A percentile compares a stretch with the other conserved stretches of the same genome.
phyloP scores from a whole-genome alignment of 1,140 invertebrate genomes.

The Formica selysi region DNA sequence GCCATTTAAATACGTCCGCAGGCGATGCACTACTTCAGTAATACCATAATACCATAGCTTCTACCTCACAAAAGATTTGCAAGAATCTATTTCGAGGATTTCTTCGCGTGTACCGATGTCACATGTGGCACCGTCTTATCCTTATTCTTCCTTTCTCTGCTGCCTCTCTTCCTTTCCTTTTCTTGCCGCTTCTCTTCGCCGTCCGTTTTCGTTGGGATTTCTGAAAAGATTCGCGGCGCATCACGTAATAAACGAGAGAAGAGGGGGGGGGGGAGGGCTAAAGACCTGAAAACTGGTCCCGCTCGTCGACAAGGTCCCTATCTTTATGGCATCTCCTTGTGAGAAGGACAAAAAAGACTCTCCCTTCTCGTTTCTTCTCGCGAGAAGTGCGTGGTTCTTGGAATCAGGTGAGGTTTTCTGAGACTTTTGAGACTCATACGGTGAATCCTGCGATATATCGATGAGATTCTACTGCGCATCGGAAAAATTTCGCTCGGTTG shows the following conservation, averaged over 20 bases:
- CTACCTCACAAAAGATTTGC: conserved; percentile 49
- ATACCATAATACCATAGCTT: neutral
- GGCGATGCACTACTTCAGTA: no score
- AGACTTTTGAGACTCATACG: conserved; percentile 79
- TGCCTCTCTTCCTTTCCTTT: neutral
- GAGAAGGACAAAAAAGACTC: conserved; percentile 76
- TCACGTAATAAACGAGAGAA: conserved; percentile 76
- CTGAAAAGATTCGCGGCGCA: conserved; percentile 77
- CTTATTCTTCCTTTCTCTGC: conserved; percentile 27
- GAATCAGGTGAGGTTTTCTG: conserved; percentile 82
- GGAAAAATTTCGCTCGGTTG: neutral
- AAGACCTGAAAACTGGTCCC: conserved; percentile 78
- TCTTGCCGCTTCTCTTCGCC: neutral
- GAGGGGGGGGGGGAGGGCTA: neutral
- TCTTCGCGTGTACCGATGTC: neutral
- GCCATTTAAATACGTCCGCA: no score
- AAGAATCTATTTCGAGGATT: neutral
- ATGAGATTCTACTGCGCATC: neutral
- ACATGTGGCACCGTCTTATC: conserved; percentile 51
- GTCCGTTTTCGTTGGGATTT: conserved; percentile 66
- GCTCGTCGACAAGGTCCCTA: conserved; percentile 70
- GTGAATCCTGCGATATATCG: conserved; percentile 64
- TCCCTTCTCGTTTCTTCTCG: neutral
- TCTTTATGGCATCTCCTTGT: conserved; percentile 81
- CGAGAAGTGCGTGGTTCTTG: conserved; percentile 74